Evolutionary conservation across 2,113 vertebrate genomes (phyloP).

Genomic region (Saguinus imperator): DNA sequence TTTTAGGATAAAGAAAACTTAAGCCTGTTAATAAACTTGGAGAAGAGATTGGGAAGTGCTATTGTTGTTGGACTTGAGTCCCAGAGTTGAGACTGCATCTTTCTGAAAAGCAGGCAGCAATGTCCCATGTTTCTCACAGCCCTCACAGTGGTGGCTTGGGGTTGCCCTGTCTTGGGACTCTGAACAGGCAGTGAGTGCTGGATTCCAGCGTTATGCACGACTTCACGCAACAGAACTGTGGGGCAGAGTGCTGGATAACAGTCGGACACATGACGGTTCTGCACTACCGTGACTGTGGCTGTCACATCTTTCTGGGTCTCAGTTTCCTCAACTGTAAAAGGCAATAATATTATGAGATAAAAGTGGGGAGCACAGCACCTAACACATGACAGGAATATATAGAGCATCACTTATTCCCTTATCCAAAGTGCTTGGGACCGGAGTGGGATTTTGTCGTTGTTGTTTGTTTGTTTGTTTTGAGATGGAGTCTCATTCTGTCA

Average conservation of each 20-base stretch:
- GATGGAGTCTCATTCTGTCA: too few relatives aligned
- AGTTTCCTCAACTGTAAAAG: neutral
- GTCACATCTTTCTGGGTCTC: neutral
- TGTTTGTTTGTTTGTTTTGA: too few relatives aligned
- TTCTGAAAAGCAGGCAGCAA: neutral
- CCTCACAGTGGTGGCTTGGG: rapidly evolving
- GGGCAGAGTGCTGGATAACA: neutral
- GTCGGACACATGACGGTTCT: neutral
- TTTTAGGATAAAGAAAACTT: neutral
- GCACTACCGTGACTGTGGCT: neutral
- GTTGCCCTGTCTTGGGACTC: neutral
- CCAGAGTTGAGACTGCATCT: neutral
- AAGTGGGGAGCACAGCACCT: neutral
- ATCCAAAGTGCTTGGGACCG: neutral
- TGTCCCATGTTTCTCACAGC: rapidly evolving
- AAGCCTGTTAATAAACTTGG: neutral
- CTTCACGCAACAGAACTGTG: neutral
- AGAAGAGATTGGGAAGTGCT: neutral
- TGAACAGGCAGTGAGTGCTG: neutral
- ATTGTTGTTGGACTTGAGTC: neutral
- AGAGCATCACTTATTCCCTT: neutral
- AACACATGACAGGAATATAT: too few relatives aligned
- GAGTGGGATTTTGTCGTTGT: too few relatives aligned
- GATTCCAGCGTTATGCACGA: neutral
- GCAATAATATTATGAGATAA: neutral